Evolutionary conservation across 2,113 vertebrate genomes (phyloP), one percentile per base, ranked within the genome.

Genomic region (Dinomys branickii): DNA sequence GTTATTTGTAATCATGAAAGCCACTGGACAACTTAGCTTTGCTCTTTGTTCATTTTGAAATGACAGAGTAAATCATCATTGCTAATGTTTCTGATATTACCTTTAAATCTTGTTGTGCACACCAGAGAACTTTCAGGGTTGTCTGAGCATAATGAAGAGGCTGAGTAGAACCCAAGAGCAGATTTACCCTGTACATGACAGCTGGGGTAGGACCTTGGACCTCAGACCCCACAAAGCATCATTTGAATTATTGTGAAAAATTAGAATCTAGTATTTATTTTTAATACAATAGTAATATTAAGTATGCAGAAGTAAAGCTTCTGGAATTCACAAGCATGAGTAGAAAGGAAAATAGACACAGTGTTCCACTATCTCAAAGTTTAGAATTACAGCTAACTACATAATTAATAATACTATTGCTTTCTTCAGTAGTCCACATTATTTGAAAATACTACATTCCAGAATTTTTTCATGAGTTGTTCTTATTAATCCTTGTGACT

Each of bases 171-270:
- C 63, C 38, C 56, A 94, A 92, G 56, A 95, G 63, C 50, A 96
- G 50, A 96, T 96, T 87, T 96, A 35, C 44, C 77, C 95, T 87
- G 50, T 41, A 50, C 63, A 24, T 83, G 88, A 94, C 61, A 96
- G 85, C 50, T 97, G 78, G 58, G 67, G 63, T 82, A 2, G 86
- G 44, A 95, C 44, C 92, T 94, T 94, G 96, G 71, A 54, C 95
- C 86, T 96, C 17, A 84, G 69, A 83, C 10, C 38, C n/a, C 73
- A 38, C 35, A 96, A 80, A 80, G 30, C 54, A 16, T 83, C 77
- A 83, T 92, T 63, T 75, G 47, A 88, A 54, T 33, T 69, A 96
- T 63, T 95, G n/a, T 93, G 58, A 85, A 95, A 90, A 86, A 83
- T 47, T 95, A 71, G 58, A 91, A 90, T 44, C 9, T 63, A 69